Conservation (phyloP, 1,140 invertebrate species). For the Akabosia matsudoensis region DNA sequence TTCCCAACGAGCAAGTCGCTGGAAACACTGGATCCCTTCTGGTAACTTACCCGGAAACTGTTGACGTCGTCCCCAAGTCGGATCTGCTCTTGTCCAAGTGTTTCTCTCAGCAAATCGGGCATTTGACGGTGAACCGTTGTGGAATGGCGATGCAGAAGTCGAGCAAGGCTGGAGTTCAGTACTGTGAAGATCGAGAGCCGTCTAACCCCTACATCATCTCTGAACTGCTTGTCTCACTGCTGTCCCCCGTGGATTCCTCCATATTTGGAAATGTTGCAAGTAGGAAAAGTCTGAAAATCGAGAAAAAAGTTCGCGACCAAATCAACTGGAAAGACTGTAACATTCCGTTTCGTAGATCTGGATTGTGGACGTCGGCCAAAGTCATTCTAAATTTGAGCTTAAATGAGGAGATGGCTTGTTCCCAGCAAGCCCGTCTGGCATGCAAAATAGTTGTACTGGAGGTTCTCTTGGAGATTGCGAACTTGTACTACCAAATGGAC, state of each 20-base stretch:
- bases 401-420: background rate
- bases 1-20: background rate
- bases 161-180: background rate
- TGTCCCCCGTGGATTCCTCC: background rate
- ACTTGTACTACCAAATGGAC: background rate
- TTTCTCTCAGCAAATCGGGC: background rate
- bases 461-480: background rate
- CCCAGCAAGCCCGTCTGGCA: background rate
- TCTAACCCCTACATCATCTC: background rate
- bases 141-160: background rate
- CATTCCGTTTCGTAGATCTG: constrained; percentile 29
- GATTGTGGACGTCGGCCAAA: constrained; percentile 32
- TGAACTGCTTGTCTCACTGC: background rate
- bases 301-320: constrained; percentile 1
- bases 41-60: background rate
- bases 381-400: constrained; percentile 30
- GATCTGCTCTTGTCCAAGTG: background rate
- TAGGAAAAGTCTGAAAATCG: background rate
- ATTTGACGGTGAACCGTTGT: background rate
- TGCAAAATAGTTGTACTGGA: background rate
- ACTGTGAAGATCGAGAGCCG: background rate
- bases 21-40: background rate
- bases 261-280: background rate
- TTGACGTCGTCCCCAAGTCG: background rate
- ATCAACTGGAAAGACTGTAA: constrained; percentile 14